A percentile compares a stretch with the other conserved stretches of the same genome.
Conservation (phyloP, 2,888 invertebrate species). For the Erebia epiphron region DNA sequence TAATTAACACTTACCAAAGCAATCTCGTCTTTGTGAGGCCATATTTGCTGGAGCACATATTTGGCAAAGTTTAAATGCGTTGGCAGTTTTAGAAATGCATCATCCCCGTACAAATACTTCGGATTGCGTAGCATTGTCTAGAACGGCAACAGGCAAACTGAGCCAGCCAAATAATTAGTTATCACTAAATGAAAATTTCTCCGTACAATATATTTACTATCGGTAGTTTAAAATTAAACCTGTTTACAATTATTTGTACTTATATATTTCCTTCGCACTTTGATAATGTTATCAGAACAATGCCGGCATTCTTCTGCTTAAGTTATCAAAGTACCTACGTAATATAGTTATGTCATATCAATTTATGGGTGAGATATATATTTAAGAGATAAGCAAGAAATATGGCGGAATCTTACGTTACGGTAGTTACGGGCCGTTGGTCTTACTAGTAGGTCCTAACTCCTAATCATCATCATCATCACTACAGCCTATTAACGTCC, state of each 20-base stretch:
- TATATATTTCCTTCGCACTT: not conserved
- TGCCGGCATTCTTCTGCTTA: not conserved
- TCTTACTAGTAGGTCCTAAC: no score
- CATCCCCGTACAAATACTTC: conserved; percentile 7
- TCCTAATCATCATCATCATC: no score
- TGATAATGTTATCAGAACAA: no score
- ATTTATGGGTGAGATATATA: no score
- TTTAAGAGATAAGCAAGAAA: no score
- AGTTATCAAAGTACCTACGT: not conserved
- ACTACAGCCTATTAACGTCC: no score
- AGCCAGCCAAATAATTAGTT: no score
- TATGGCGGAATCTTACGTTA: no score
- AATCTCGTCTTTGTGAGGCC: not conserved
- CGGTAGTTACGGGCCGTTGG: no score
- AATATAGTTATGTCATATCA: not conserved
- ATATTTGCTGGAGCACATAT: not conserved
- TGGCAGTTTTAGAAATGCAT: not conserved
- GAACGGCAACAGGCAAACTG: no score
- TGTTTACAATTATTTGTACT: no score
- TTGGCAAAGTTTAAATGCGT: conserved; percentile 1
- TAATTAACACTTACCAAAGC: not conserved
- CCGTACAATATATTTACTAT: not conserved
- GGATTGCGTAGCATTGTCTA: conserved; percentile 1
- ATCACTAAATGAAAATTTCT: not conserved
- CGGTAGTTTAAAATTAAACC: no score